Evolutionary conservation across 1,140 invertebrate species (phyloP).

Genomic region (Anastatus disparis): DNA sequence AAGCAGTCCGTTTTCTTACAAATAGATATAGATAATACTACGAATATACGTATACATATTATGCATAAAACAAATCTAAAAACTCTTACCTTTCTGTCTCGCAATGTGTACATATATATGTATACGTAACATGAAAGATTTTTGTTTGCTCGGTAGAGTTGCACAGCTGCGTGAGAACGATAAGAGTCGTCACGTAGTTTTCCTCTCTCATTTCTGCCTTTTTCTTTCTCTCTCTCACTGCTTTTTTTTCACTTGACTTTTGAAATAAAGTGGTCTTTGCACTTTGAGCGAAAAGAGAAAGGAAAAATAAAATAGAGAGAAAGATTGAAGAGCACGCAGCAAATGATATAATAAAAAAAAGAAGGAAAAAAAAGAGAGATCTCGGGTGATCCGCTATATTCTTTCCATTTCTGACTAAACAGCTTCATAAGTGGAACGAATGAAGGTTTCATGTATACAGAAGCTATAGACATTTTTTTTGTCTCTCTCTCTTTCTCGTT

Average conservation of each 20-base stretch:
- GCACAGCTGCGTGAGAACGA: slow-evolving; percentile 23
- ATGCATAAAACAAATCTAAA: too few species aligned
- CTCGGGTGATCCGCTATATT: neutral
- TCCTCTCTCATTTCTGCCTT: too few species aligned
- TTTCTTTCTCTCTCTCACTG: neutral
- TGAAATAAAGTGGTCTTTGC: slow-evolving; percentile 14
- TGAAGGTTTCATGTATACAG: too few species aligned
- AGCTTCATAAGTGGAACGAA: neutral
- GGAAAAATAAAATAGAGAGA: too few species aligned
- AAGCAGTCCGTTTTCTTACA: too few species aligned
- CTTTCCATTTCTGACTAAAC: slow-evolving; percentile 5
- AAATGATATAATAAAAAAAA: too few species aligned
- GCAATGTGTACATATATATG: too few species aligned
- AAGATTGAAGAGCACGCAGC: neutral
- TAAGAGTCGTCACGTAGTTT: slow-evolving; percentile 15
- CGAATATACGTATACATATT: too few species aligned
- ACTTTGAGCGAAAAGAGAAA: neutral
- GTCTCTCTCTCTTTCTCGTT: too few species aligned
- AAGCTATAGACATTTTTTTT: too few species aligned
- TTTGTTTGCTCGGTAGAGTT: slow-evolving; percentile 16
- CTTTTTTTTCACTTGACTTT: neutral
- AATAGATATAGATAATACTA: too few species aligned
- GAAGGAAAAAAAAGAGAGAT: neutral
- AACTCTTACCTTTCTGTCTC: neutral
- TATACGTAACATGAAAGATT: neutral